Base-by-base conservation (phyloP, 2,113 vertebrate genomes). In the Butastur rufipennis region DNA sequence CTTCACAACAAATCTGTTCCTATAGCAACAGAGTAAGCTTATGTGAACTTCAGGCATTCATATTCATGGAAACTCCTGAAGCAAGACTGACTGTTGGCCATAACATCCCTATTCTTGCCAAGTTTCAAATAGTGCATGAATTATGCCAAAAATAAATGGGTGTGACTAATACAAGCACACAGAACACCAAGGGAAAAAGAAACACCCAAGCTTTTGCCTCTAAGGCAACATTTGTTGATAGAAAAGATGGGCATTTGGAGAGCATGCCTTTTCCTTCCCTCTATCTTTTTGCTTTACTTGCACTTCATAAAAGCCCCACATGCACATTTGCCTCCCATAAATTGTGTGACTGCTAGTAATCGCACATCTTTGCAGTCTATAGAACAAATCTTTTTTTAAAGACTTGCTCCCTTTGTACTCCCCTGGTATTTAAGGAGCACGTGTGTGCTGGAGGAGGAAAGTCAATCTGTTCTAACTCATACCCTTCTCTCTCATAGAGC, bases 121-220 rank as follows among this genome's bases (percentile, higher is more conserved):
- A 98, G 97, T 98, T 97, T 97, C 97, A 98, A 98, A 98, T 34
- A 98, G 98, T 95, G 96, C 89, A 86, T 96, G 97, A 98, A 98
- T 98, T 97, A 97, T 97, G 97, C 97, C 98, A 98, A 97, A 98
- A 98, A 98, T 97, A 98, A 98, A 98, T 98, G 98, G 97, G 97
- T 98, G 98, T 98, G 97, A 98, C 98, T 98, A 98, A 98, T 98
- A 98, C 95, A 98, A 97, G 97, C 97, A 96, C 96, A 98, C 56
- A 97, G 97, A 98, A 97, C 93, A 89, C 92, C 14, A 3, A 97
- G 85, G 83, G 92, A 45, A 95, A 96, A 93, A 96, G 90, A 96
- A 96, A 96, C 95, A 97, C 92, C 95, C 88, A 90, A 88, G 94
- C 65, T 91, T 96, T 96, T 98, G 97, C 97, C 97, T 97, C 95